A percentile compares a stretch with the other conserved stretches of the same genome.
Conservation (phyloP, 1,140 invertebrate genomes). For the Medauroidea extradentata region DNA sequence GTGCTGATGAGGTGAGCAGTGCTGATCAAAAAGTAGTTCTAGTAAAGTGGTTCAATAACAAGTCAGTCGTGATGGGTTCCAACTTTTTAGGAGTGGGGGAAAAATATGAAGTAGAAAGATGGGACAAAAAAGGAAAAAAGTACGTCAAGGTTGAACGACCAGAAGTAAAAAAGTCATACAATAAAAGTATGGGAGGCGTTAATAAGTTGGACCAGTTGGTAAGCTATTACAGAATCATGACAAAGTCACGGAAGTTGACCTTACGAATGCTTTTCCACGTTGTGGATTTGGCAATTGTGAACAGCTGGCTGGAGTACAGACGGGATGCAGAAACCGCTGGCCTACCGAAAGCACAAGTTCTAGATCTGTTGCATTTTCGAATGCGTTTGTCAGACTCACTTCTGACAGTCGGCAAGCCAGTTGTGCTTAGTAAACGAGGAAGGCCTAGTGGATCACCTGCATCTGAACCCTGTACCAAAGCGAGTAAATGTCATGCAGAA, state of each 20-base stretch:
- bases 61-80: conserved; percentile 37
- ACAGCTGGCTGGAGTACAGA: conserved; percentile 32
- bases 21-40: conserved; percentile 13
- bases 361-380: background rate
- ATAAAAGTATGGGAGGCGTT: conserved; percentile 41
- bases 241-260: conserved; percentile 35
- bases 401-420: no score
- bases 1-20: no score
- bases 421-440: no score
- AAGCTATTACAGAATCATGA: conserved; percentile 25
- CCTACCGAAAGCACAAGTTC: background rate
- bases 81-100: conserved; percentile 42
- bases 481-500: no score
- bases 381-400: background rate
- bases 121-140: conserved; percentile 28
- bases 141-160: conserved; percentile 36
- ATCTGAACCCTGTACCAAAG: no score
- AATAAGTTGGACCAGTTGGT: conserved; percentile 35
- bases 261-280: conserved; percentile 28
- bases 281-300: conserved; percentile 26
- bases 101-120: conserved; percentile 37
- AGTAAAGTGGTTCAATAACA: conserved; percentile 43
- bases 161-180: conserved; percentile 36
- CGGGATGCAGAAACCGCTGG: conserved; percentile 8
- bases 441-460: no score